phyloP scores from a whole-genome alignment of 2,797 vertebrate species.

The Silurus aristotelis region DNA sequence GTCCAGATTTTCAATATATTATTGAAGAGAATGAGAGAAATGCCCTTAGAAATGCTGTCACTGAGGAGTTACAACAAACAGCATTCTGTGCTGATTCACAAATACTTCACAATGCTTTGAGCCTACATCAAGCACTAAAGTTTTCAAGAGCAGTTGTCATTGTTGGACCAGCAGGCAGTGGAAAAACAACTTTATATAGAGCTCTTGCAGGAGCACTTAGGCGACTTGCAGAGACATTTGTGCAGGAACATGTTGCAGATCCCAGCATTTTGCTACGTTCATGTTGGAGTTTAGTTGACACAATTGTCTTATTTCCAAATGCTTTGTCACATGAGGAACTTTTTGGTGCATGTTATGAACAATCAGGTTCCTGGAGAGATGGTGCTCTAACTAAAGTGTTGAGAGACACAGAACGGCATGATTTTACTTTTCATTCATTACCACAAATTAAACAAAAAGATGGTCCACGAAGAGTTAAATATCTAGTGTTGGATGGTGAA shows the following conservation, averaged over 20 bases:
- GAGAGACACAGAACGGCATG: conserved; percentile 53
- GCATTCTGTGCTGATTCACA: conserved; percentile 63
- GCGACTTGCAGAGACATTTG: conserved; percentile 61
- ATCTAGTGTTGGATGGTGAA: conserved; percentile 83
- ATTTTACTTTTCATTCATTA: conserved; percentile 10
- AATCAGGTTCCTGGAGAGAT: conserved; percentile 71
- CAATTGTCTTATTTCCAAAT: conserved; percentile 79
- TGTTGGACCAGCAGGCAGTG: conserved; percentile 81
- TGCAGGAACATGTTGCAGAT: conserved; percentile 30
- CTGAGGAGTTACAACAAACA: conserved; percentile 68
- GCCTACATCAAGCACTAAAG: conserved; percentile 75
- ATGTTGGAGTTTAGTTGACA: conserved; percentile 66
- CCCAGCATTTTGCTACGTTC: conserved; percentile 22
- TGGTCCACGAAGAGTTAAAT: conserved; percentile 62
- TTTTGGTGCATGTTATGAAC: conserved; percentile 71
- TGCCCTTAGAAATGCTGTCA: conserved; percentile 62
- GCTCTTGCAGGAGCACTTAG: conserved; percentile 75
- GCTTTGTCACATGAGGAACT: conserved; percentile 75
- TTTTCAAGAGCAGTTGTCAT: conserved; percentile 72
- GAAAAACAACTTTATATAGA: conserved; percentile 80
- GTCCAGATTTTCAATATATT: conserved; percentile 54
- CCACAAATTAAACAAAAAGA: conserved; percentile 17
- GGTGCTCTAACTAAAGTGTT: conserved; percentile 75
- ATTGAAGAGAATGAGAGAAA: conserved; percentile 57
- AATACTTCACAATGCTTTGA: conserved; percentile 64